Percentiles rank a stretch among this genome's conserved stretches.
Evolutionary conservation across 2,797 vertebrate genomes (phyloP).

Genomic region (Acropternis orthonyx): DNA sequence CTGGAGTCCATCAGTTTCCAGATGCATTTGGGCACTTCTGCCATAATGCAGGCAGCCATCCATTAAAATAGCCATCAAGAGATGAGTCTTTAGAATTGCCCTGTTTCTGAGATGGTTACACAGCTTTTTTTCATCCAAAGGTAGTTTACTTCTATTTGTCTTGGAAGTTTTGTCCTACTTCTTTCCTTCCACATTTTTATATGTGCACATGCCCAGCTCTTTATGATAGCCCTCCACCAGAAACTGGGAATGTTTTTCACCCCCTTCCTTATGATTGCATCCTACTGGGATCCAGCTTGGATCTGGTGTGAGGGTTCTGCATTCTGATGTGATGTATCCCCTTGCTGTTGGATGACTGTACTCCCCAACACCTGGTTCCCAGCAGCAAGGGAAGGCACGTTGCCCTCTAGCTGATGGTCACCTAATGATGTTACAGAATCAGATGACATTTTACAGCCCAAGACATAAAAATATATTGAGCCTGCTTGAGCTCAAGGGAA

Average conservation of each 20-base stretch:
- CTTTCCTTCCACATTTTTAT: fast-evolving
- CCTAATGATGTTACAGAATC: not conserved
- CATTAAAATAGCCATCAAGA: not conserved
- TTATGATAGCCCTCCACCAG: not conserved
- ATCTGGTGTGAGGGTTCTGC: not conserved
- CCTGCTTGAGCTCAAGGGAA: not conserved
- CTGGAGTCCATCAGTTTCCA: not conserved
- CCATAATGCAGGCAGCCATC: not conserved
- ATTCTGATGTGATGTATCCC: no score
- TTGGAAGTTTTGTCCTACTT: not conserved
- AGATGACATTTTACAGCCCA: not conserved
- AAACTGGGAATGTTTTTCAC: not conserved
- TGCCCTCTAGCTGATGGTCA: not conserved
- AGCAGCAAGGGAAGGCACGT: fast-evolving
- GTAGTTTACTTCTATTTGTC: not conserved
- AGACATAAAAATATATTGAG: not conserved
- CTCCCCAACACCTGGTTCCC: not conserved
- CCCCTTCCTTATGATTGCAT: not conserved
- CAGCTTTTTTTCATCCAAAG: not conserved
- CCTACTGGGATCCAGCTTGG: not conserved
- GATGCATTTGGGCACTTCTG: not conserved
- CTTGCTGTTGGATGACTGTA: not conserved
- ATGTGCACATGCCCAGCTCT: not conserved
- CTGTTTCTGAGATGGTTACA: not conserved
- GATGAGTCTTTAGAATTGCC: not conserved